Conservation (phyloP, 2,888 invertebrate genomes). For the Romanomermis culicivorax region DNA sequence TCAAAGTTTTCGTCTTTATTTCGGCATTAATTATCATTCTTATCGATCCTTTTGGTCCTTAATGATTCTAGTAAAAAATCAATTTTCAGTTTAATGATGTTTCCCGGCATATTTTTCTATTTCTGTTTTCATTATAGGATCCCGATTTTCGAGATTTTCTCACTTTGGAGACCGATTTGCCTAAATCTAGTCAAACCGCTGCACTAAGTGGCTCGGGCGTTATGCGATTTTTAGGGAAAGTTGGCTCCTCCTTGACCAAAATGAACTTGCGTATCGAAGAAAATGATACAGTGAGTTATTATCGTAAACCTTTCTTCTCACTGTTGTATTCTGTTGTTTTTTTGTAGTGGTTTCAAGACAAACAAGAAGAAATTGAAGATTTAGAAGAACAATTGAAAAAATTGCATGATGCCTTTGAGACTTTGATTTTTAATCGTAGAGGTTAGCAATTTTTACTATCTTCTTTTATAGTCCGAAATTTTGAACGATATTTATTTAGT, state of each 20-base stretch:
- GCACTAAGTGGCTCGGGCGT: slow-evolving; percentile 86
- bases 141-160: slow-evolving; percentile 90
- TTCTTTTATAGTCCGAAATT: not conserved
- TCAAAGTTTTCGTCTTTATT: too few species aligned
- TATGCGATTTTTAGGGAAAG: slow-evolving; percentile 74
- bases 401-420: slow-evolving; percentile 62
- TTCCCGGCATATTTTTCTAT: too few species aligned
- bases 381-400: slow-evolving; percentile 69
- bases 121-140: too few species aligned
- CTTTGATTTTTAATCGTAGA: slow-evolving; percentile 60
- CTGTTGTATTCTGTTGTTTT: not conserved
- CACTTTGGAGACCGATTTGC: slow-evolving; percentile 72
- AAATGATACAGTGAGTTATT: slow-evolving; percentile 69
- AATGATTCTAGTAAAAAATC: too few species aligned
- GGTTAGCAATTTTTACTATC: slow-evolving; percentile 25
- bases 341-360: slow-evolving; percentile 90
- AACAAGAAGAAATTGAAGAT: slow-evolving; percentile 66
- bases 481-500: not conserved
- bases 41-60: too few species aligned
- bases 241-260: slow-evolving; percentile 90
- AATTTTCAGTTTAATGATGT: too few species aligned
- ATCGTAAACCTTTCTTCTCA: not conserved
- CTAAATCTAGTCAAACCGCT: slow-evolving; percentile 80
- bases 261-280: slow-evolving; percentile 98
- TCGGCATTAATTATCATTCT: too few species aligned